Conservation (phyloP, 1,140 invertebrate species). For the Drosophila gunungcola region DNA sequence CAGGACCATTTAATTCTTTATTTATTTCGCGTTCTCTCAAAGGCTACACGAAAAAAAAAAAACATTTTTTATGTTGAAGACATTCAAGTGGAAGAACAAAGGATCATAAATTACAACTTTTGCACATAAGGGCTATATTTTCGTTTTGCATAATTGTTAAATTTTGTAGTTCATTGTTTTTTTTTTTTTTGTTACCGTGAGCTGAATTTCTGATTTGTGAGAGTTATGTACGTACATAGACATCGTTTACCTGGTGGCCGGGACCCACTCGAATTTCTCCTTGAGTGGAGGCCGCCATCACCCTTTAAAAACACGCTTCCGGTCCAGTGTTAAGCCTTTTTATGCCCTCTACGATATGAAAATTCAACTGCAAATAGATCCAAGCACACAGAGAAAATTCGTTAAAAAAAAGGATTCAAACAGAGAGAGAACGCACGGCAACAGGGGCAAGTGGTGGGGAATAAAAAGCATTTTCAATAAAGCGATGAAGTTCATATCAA, state of each 20-base stretch:
- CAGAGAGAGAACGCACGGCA: neutral
- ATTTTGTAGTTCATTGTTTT: slow-evolving; percentile 62
- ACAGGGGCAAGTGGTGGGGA: neutral
- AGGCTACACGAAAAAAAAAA: slow-evolving; percentile 27
- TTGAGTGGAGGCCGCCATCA: slow-evolving; percentile 90
- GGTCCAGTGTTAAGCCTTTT: slow-evolving; percentile 85
- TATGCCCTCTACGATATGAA: slow-evolving; percentile 83
- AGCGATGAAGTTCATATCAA: slow-evolving; percentile 66
- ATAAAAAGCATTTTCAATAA: slow-evolving; percentile 56
- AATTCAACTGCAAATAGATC: slow-evolving; percentile 76
- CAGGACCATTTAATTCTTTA: slow-evolving; percentile 3
- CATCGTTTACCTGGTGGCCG: slow-evolving; percentile 94
- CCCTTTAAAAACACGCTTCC: slow-evolving; percentile 85
- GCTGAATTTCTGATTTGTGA: slow-evolving; percentile 85
- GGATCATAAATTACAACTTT: slow-evolving; percentile 39
- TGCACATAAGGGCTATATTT: slow-evolving; percentile 21
- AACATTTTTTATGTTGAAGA: slow-evolving; percentile 22
- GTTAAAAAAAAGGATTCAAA: slow-evolving; percentile 29
- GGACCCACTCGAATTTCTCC: slow-evolving; percentile 97
- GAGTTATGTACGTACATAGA: slow-evolving; percentile 87
- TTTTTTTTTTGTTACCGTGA: slow-evolving; percentile 85
- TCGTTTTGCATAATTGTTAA: slow-evolving; percentile 55
- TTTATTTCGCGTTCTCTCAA: slow-evolving; percentile 18
- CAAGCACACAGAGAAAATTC: slow-evolving; percentile 30
- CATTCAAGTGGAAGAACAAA: slow-evolving; percentile 31